phyloP scores from a whole-genome alignment of 30 jellyfish, hydroid and myxozoan species.

The Chrysaora quinquecirrha region DNA sequence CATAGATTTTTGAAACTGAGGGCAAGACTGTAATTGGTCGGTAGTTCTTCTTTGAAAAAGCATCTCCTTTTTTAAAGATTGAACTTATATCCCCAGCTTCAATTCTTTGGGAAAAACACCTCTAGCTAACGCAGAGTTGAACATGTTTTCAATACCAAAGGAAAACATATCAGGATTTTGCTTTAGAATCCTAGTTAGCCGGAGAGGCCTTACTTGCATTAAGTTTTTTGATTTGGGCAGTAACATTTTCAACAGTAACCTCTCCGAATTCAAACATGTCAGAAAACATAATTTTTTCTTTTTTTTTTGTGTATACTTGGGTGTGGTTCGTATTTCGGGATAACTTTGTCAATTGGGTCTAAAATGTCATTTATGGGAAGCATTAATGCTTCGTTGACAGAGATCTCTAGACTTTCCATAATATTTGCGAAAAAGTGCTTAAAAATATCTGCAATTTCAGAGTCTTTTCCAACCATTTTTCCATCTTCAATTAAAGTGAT shows the following conservation, averaged over 20 bases:
- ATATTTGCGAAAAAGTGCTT: conserved; percentile 21
- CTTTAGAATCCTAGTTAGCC: conserved; percentile 7
- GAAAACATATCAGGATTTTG: conserved; percentile 21
- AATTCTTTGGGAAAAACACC: conserved; percentile 1
- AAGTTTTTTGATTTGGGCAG: conserved; percentile 27
- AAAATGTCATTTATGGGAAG: neutral
- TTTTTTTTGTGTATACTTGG: conserved; percentile 28
- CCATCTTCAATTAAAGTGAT: conserved; percentile 34
- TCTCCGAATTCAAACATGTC: conserved; percentile 18
- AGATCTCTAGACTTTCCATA: conserved; percentile 25
- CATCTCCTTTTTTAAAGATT: conserved; percentile 38
- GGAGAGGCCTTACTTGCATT: conserved; percentile 31
- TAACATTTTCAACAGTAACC: conserved; percentile 23
- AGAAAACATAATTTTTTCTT: conserved; percentile 12
- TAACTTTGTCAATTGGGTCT: conserved; percentile 34
- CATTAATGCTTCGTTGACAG: conserved; percentile 2
- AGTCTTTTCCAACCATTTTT: conserved; percentile 28
- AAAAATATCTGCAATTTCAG: conserved; percentile 30
- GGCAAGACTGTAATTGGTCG: conserved; percentile 40
- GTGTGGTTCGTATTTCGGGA: conserved; percentile 5
- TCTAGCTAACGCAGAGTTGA: conserved; percentile 19
- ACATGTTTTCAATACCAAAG: conserved; percentile 2
- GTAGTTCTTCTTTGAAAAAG: conserved; percentile 27
- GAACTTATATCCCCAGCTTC: conserved; percentile 16
- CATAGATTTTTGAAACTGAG: conserved; percentile 35